A percentile compares a stretch with the other conserved stretches of the same genome.
Evolutionary conservation across 1,140 invertebrate species (phyloP).

Genomic region (Contarinia nasturtii): DNA sequence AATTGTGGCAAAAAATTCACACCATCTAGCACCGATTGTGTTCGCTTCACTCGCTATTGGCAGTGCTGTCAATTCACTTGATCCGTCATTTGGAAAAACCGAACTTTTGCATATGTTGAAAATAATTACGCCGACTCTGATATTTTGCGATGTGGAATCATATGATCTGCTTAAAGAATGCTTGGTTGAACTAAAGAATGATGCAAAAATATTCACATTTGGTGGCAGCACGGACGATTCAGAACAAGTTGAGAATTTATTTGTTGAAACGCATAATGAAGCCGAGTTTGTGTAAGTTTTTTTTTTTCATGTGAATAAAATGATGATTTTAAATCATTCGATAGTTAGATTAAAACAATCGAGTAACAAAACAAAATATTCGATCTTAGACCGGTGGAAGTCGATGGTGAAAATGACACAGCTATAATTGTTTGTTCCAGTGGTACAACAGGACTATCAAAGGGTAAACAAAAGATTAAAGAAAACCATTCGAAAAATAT

Average conservation of each 20-base stretch:
- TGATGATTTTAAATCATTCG: not conserved
- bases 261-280: not conserved
- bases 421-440: not conserved
- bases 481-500: too few relatives aligned
- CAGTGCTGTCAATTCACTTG: not conserved
- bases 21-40: not conserved
- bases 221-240: not conserved
- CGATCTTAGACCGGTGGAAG: not conserved
- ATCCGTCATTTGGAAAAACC: not conserved
- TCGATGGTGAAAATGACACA: not conserved
- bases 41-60: not conserved
- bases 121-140: too few relatives aligned
- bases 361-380: too few relatives aligned
- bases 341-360: not conserved
- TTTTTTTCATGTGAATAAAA: too few relatives aligned
- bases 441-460: not conserved
- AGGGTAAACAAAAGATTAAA: too few relatives aligned
- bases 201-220: not conserved
- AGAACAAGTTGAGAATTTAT: not conserved
- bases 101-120: too few relatives aligned
- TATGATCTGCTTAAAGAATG: not conserved
- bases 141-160: too few relatives aligned
- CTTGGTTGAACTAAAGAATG: not conserved
- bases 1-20: not conserved
- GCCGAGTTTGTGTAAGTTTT: not conserved